A percentile compares a stretch with the other conserved stretches of the same genome.
These are phyloP conservation scores for Oncorhynchus kisutch DNA, from an alignment of 2,113 vertebrate species.

Conservation along the genomic window DNA sequence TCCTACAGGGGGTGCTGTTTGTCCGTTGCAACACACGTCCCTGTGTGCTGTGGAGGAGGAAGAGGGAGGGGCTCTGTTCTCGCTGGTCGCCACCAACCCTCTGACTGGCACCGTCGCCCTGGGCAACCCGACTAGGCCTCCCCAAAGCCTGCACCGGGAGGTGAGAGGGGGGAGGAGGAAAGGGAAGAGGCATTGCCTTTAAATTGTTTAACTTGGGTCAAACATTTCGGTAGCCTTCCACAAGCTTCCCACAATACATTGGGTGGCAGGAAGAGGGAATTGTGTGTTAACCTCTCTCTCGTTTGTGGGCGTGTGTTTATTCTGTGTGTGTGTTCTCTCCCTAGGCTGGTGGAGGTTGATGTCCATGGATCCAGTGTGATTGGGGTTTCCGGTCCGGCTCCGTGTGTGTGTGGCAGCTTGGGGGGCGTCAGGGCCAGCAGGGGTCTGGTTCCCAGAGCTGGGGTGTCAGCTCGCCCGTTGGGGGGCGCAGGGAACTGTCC, in stretches of 20 bases:
- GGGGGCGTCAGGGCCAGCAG: not conserved
- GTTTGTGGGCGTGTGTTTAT: not conserved
- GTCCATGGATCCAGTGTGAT: not conserved
- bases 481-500: not conserved
- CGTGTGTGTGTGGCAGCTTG: slow-evolving; percentile 5
- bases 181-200: too few relatives aligned
- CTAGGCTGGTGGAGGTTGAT: not conserved
- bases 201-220: too few relatives aligned
- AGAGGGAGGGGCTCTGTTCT: slow-evolving; percentile 35
- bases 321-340: not conserved
- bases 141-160: slow-evolving; percentile 58
- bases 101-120: slow-evolving; percentile 42
- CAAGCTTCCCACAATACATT: too few relatives aligned
- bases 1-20: slow-evolving; percentile 58
- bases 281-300: not conserved
- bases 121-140: slow-evolving; percentile 33
- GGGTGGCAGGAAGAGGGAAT: not conserved
- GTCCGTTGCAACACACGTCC: slow-evolving; percentile 60
- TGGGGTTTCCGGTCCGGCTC: not conserved
- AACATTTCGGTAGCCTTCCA: too few relatives aligned
- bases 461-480: not conserved
- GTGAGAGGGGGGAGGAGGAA: slow-evolving; percentile 40
- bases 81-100: slow-evolving; percentile 61
- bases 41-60: slow-evolving; percentile 34
- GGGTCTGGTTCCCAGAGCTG: not conserved